These are phyloP conservation scores for Urocynchramus pylzowi DNA, from an alignment of 2,113 vertebrate genomes.

Conservation along the genomic window DNA sequence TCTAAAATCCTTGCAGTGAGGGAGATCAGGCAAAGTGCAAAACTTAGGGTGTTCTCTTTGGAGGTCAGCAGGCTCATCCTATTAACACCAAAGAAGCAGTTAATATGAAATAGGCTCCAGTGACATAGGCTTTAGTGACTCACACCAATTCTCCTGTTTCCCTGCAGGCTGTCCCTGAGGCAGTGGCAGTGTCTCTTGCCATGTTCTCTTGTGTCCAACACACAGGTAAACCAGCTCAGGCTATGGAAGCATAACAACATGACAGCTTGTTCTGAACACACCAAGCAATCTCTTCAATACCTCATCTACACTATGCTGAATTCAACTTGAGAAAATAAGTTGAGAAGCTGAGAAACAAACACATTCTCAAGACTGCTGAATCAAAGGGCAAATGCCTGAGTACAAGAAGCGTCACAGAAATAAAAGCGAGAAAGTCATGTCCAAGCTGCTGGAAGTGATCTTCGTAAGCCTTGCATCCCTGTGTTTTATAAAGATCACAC, in stretches of 20 bases:
- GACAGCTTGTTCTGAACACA: background rate
- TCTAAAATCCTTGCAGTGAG: background rate
- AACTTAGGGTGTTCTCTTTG: background rate
- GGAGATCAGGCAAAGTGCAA: background rate
- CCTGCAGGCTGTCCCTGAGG: background rate
- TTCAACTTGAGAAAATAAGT: background rate
- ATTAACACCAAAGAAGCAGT: background rate
- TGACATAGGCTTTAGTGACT: background rate
- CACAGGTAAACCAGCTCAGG: background rate
- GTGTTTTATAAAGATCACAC: conserved; percentile 29
- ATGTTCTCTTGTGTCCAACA: background rate
- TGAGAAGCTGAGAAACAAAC: background rate
- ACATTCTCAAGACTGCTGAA: background rate
- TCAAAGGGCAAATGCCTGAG: background rate
- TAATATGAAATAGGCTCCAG: background rate
- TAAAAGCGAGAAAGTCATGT: background rate
- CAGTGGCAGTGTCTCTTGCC: background rate
- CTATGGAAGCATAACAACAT: background rate
- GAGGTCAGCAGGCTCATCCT: background rate
- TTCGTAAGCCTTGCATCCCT: conserved; percentile 31
- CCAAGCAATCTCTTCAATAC: background rate
- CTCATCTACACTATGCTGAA: background rate
- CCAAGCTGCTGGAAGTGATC: background rate
- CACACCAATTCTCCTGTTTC: background rate
- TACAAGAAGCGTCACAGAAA: background rate